Base-by-base conservation (phyloP, 2,888 invertebrate species). In the Dryocosmus kuriphilus region DNA sequence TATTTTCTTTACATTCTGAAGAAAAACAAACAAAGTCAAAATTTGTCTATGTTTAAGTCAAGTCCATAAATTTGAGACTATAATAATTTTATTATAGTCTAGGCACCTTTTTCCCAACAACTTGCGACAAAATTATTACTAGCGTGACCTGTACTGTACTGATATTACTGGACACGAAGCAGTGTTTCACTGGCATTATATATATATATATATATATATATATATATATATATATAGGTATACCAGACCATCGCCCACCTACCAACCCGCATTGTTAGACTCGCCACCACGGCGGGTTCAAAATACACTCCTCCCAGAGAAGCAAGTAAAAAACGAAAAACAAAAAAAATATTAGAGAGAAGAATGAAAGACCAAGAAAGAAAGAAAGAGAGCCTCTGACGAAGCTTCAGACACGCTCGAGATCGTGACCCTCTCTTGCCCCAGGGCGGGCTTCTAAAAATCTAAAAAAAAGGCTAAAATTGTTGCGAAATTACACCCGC, bases 181-280 rank as follows among this genome's bases (percentile, higher is more conserved):
- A 30, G 30, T 62, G 32, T 32, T 62, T 62, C 32, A n/a, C 62
- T 71, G 51, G 46, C 27, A 46, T 71, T 71, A 46, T 22, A 38
- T 22, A 19, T 11, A 57, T 57, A 41, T 51, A 51, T 7, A n/a
- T 67, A 71, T 71, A 71, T 11, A 57, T 57, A 41, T 51, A 51
- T 22, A 38, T 22, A 19, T 71, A 46, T 22, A 38, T 22, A 19
- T 11, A 57, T 57, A 41, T 51, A 51, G n/a, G 51, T 67, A 71
- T 71, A 71, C 71, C 71, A 51, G 71, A n/a, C 46, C 71, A 51
- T 71, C 71, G 71, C 71, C 71, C 71, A 71, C 51, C 30, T 71
- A 41, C 27, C 27, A 30, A 27, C 71, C 71, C 71, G 71, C 71
- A 71, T 71, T 71, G 71, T 71, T 46, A 71, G 71, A 46, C 24